A percentile compares a stretch with the other conserved stretches of the same genome.
phyloP scores from a whole-genome alignment of 2,797 vertebrate species.

The Catostomus latipinnis region DNA sequence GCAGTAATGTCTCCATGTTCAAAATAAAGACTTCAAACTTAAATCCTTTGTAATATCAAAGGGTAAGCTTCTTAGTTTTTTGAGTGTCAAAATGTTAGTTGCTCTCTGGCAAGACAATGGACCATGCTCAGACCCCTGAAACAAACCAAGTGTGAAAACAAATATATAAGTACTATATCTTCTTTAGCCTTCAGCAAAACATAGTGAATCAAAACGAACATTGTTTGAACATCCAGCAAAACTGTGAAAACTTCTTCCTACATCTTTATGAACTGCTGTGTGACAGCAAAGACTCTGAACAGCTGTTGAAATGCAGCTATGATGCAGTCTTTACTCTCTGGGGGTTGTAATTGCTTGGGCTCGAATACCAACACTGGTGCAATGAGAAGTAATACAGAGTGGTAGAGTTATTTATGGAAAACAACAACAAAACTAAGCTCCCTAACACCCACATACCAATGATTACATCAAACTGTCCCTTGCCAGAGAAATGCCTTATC shows the following conservation, averaged over 20 bases:
- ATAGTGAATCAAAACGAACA: neutral
- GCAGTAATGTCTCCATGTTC: constrained; percentile 2
- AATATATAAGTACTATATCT: too few species aligned
- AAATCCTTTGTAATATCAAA: constrained; percentile 30
- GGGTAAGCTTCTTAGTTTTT: neutral
- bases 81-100: constrained; percentile 15
- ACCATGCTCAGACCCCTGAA: too few species aligned
- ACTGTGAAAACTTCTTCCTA: constrained; percentile 1
- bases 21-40: constrained; percentile 8
- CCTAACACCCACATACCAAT: constrained; percentile 45
- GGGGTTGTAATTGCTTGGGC: constrained; percentile 54
- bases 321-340: constrained; percentile 4
- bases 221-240: neutral
- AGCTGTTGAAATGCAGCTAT: constrained; percentile 69
- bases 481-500: constrained; percentile 10
- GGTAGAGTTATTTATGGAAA: constrained; percentile 17
- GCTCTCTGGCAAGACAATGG: neutral
- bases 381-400: constrained; percentile 7
- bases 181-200: too few species aligned
- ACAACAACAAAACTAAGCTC: constrained; percentile 38
- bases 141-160: too few species aligned
- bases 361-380: constrained; percentile 56
- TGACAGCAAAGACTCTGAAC: constrained; percentile 58
- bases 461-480: constrained; percentile 54
- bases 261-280: neutral